Percentiles rank a stretch among this genome's conserved stretches.
Conservation (phyloP, 2,797 vertebrate species). For the Phataginus tricuspis region DNA sequence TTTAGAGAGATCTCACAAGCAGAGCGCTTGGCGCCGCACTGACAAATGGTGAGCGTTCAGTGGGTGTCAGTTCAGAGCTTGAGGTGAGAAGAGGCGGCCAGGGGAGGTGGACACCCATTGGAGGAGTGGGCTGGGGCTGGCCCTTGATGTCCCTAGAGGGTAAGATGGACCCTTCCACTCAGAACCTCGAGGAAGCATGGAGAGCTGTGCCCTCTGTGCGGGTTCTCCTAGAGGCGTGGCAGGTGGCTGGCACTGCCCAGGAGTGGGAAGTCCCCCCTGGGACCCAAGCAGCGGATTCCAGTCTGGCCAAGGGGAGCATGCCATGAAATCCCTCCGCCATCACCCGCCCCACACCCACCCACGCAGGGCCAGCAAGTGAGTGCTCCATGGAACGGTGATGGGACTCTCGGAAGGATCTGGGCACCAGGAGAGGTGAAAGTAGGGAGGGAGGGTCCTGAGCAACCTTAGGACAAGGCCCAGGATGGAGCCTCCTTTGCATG, state of each 20-base stretch:
- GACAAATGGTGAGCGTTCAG: rapidly evolving
- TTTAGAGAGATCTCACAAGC: neutral
- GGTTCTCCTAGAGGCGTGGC: neutral
- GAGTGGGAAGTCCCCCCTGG: neutral
- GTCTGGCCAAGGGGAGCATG: neutral
- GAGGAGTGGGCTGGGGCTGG: neutral
- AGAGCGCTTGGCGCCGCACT: rapidly evolving
- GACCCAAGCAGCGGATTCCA: neutral
- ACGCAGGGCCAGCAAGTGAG: neutral
- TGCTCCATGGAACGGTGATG: neutral
- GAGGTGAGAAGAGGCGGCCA: neutral
- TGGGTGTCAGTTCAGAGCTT: neutral
- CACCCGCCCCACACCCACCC: no score
- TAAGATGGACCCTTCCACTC: rapidly evolving
- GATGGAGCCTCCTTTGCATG: neutral
- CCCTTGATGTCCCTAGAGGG: no score
- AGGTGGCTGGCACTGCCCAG: neutral
- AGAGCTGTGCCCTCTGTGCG: neutral
- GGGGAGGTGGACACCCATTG: rapidly evolving
- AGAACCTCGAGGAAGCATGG: neutral
- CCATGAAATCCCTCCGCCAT: neutral
- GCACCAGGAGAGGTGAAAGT: neutral
- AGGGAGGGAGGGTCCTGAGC: neutral
- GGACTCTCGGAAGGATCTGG: neutral
- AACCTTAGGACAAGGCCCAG: neutral